Evolutionary conservation across 2,888 invertebrate genomes (phyloP), one percentile per base, ranked within the genome.

Genomic region (Epirrhoe tristata): DNA sequence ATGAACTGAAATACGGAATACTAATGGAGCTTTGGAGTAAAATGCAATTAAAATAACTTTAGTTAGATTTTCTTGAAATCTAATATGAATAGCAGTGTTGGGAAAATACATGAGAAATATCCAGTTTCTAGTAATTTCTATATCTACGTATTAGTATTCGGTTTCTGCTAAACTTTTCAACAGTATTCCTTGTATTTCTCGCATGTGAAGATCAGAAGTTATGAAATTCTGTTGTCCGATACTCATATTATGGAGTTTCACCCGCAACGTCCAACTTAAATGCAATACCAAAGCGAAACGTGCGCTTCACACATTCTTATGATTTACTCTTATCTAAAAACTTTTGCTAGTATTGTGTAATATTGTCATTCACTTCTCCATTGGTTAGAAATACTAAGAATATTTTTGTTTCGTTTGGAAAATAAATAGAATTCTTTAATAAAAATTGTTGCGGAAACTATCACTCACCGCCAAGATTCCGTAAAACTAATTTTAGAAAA

Each of bases 151-250:
- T n/a, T n/a, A n/a, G n/a, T n/a, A n/a, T n/a, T n/a, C n/a, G 8
- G 3, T 39, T 43, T 43, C 39, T 43, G 50, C 50, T 6, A 5
- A 52, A 52, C 52, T 31, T 17, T 56, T 0, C 7, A 55, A 43
- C 54, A 36, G 36, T 5, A 36, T 58, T 53, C 24, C 32, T 48
- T n/a, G 34, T 46, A 17, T 51, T 43, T 62, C 52, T 34, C 53
- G 36, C 16, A 53, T 53, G 52, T 57, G 17, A 8, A 46, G 16
- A 64, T 58, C 50, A 64, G 59, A 53, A 50, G 62, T 70, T 67
- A 67, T 69, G 54, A 63, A 67, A 67, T 65, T 62, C 64, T 63
- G 12, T 24, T 43, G 57, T 58, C 39, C 59, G 52, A 51, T 57
- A 55, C 32, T 51, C 52, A 52, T 51, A 16, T n/a, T 52, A 54